Conservation (phyloP, 2,797 vertebrate species). For the Rhabdomys pumilio region DNA sequence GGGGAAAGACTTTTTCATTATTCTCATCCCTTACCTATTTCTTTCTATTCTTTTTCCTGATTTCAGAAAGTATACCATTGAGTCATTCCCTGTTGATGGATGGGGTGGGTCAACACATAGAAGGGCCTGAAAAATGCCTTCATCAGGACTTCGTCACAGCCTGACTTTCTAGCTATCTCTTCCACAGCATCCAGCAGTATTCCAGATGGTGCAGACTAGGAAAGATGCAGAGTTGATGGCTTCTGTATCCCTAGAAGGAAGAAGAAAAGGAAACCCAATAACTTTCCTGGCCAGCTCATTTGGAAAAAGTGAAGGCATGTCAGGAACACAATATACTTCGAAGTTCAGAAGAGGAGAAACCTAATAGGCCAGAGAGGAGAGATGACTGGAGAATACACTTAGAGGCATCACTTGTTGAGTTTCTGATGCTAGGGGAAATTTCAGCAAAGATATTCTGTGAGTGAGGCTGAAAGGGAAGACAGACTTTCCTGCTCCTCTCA, state of each 20-base stretch:
- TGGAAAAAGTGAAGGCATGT: background rate
- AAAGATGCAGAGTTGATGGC: rapidly evolving
- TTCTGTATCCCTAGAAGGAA: background rate
- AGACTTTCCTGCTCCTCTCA: background rate
- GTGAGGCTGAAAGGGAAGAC: background rate
- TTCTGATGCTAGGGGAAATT: background rate
- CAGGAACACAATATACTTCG: background rate
- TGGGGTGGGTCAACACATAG: background rate
- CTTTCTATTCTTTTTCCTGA: background rate
- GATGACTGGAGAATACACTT: rapidly evolving
- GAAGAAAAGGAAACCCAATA: background rate
- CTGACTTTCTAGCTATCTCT: background rate
- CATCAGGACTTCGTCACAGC: slow-evolving; percentile 34
- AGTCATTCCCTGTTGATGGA: background rate
- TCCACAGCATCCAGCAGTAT: background rate
- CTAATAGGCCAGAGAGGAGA: background rate
- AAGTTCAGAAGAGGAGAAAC: background rate
- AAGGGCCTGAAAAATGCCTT: background rate
- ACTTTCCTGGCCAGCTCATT: background rate
- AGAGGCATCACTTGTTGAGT: background rate
- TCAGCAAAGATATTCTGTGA: background rate
- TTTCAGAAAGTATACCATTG: background rate
- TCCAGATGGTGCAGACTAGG: background rate
- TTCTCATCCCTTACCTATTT: background rate
- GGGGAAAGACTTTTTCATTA: background rate